A percentile compares a stretch with the other conserved stretches of the same genome.
Evolutionary conservation across 2,113 vertebrate species (phyloP).

Genomic region (Chunga burmeisteri): DNA sequence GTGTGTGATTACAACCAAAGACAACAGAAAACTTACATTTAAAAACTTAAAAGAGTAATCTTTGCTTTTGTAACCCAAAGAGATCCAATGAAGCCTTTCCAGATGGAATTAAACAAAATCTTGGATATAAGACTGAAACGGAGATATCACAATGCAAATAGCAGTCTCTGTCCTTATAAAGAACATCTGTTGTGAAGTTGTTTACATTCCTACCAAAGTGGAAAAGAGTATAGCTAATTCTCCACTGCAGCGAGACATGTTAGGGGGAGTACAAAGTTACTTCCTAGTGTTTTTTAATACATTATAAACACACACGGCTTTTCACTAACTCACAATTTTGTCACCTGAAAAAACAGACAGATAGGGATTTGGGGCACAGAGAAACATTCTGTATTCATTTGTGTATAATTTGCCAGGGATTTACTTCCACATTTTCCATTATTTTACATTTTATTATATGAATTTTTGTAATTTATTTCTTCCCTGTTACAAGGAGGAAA

Average conservation of each 20-base stretch:
- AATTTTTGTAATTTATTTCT: background rate
- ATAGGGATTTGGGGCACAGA: background rate
- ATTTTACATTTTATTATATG: background rate
- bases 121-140: slow-evolving; percentile 6
- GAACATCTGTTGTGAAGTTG: slow-evolving; percentile 55
- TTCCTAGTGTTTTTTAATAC: background rate
- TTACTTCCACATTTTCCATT: background rate
- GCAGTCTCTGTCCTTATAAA: slow-evolving; percentile 29
- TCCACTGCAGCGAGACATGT: background rate
- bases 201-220: slow-evolving; percentile 45
- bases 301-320: background rate
- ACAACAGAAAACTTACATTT: background rate
- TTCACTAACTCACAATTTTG: background rate
- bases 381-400: background rate
- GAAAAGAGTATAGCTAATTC: slow-evolving; percentile 5
- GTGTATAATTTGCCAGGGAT: background rate
- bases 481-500: background rate
- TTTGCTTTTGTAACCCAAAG: slow-evolving; percentile 22
- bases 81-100: slow-evolving; percentile 13
- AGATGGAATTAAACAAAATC: slow-evolving; percentile 59
- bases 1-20: background rate
- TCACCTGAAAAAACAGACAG: background rate
- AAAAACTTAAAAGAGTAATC: background rate
- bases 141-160: slow-evolving; percentile 39
- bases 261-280: background rate